These are phyloP conservation scores for Chironomus riparius DNA, from an alignment of 2,888 invertebrate species.

Conservation along the genomic window DNA sequence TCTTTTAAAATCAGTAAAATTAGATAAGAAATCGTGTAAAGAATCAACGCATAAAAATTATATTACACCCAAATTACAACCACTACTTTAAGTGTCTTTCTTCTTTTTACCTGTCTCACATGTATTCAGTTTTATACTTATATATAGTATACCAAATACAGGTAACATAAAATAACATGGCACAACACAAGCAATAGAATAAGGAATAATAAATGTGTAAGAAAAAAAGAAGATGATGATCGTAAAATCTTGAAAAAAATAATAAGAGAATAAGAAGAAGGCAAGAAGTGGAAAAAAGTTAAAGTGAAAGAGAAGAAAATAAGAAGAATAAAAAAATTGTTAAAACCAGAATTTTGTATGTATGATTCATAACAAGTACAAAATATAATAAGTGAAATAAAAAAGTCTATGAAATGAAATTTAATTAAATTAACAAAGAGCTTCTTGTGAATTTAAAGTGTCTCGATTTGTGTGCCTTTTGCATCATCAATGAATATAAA, in stretches of 20 bases:
- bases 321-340: not conserved
- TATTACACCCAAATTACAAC: constrained; percentile 6
- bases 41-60: not conserved
- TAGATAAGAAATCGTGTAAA: not conserved
- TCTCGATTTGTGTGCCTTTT: not conserved
- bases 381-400: not conserved
- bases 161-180: constrained; percentile 12
- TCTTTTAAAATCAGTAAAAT: not conserved
- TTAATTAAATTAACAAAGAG: constrained; percentile 26
- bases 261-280: not conserved
- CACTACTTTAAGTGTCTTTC: not conserved
- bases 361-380: constrained; percentile 11
- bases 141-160: not conserved
- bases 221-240: not conserved
- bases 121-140: not conserved
- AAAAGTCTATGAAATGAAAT: constrained; percentile 16
- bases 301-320: constrained; percentile 10
- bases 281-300: constrained; percentile 1
- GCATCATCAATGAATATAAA: not conserved
- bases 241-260: not conserved
- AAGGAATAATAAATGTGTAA: constrained; percentile 3
- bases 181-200: not conserved
- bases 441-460: not conserved
- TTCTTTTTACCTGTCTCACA: constrained; percentile 23
- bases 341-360: constrained; percentile 1